Evolutionary conservation across 2,888 invertebrate species (phyloP).

Genomic region (Nemapogon koenigi): DNA sequence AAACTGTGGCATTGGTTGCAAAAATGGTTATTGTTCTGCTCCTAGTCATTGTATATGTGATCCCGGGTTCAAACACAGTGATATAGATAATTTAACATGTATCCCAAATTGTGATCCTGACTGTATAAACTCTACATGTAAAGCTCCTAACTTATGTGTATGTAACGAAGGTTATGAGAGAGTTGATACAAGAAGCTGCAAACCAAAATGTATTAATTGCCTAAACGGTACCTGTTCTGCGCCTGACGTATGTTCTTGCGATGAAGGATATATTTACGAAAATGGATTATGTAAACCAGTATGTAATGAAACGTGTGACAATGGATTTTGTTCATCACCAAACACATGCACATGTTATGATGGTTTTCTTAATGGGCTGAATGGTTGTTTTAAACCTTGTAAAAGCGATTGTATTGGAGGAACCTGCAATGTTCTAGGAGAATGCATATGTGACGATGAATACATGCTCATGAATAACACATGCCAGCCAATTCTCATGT

Average conservation of each 20-base stretch:
- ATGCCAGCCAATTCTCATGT: no score
- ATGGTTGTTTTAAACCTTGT: not conserved
- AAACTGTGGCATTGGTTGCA: not conserved
- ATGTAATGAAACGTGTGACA: conserved; percentile 6
- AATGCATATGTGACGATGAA: conserved; percentile 21
- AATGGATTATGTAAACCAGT: conserved; percentile 14
- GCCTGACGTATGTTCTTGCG: conserved; percentile 6
- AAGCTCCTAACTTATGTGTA: conserved; percentile 64
- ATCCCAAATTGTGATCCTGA: conserved; percentile 10
- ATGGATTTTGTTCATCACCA: conserved; percentile 5
- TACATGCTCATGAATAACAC: conserved; percentile 18
- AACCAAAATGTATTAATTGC: conserved; percentile 17
- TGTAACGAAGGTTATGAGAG: conserved; percentile 39
- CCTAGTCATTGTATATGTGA: no score
- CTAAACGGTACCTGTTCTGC: conserved; percentile 22
- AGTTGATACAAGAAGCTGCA: not conserved
- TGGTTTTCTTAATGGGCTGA: not conserved
- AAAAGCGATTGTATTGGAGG: not conserved
- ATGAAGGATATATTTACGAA: conserved; percentile 7
- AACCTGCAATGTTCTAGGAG: not conserved
- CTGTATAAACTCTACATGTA: conserved; percentile 62
- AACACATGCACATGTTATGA: conserved; percentile 43
- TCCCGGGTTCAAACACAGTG: no score
- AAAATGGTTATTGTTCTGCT: not conserved
- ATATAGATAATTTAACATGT: conserved; percentile 7